Conservation (phyloP, 2,888 invertebrate species). For the Morpho helenor region DNA sequence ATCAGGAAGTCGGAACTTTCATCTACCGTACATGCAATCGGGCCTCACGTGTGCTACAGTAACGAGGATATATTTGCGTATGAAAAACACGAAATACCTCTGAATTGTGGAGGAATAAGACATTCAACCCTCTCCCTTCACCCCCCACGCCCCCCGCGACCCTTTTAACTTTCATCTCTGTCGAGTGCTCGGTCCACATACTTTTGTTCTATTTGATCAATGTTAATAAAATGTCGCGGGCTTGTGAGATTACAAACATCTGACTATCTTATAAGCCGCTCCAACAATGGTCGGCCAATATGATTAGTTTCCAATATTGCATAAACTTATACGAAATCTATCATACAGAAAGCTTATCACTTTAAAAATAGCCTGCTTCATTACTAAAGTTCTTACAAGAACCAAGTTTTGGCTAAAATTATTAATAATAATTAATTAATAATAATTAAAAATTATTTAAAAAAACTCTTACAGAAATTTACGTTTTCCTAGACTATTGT, state of each 20-base stretch:
- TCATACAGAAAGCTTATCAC: too few species aligned
- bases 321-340: slow-evolving; percentile 7
- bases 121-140: slow-evolving; percentile 71
- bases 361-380: too few species aligned
- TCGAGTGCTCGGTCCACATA: slow-evolving; percentile 79
- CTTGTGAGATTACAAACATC: slow-evolving; percentile 71
- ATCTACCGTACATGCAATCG: slow-evolving; percentile 70
- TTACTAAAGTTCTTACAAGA: too few species aligned
- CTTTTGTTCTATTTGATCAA: slow-evolving; percentile 80
- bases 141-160: slow-evolving; percentile 57
- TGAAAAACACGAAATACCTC: slow-evolving; percentile 80
- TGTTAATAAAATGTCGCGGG: slow-evolving; percentile 79
- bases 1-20: slow-evolving; percentile 45
- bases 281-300: slow-evolving; percentile 15
- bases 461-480: too few species aligned
- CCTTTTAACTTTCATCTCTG: slow-evolving; percentile 80
- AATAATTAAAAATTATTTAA: too few species aligned
- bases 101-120: slow-evolving; percentile 79
- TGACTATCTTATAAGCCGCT: slow-evolving; percentile 62
- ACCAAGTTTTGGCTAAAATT: too few species aligned
- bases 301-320: slow-evolving; percentile 27
- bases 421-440: too few species aligned
- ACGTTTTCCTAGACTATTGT: too few species aligned
- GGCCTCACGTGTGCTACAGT: slow-evolving; percentile 74
- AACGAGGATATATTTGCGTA: slow-evolving; percentile 80